Evolutionary conservation across 2,113 vertebrate genomes (phyloP).

Genomic region (Macquaria australasica): DNA sequence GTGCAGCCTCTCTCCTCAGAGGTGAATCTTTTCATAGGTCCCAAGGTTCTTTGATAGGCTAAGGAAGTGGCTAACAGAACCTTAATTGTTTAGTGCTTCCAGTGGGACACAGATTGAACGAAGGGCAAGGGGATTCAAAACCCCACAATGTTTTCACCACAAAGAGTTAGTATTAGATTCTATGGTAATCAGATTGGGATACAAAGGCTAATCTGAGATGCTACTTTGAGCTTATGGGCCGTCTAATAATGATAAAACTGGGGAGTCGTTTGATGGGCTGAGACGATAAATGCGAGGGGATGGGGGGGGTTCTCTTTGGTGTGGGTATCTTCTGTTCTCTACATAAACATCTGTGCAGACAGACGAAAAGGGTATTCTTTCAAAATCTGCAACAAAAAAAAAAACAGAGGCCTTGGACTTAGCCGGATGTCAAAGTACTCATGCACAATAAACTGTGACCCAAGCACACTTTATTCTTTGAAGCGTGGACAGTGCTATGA

Average conservation of each 20-base stretch:
- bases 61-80: constrained; percentile 50
- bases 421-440: constrained; percentile 22
- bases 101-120: constrained; percentile 29
- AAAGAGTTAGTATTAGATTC: constrained; percentile 13
- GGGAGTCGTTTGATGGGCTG: constrained; percentile 21
- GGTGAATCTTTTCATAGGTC: constrained; percentile 48
- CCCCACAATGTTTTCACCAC: constrained; percentile 41
- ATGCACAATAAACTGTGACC: constrained; percentile 20
- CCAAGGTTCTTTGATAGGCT: constrained; percentile 50
- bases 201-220: constrained; percentile 50
- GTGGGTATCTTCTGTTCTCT: constrained; percentile 41
- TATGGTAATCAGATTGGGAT: constrained; percentile 14
- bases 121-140: constrained; percentile 53
- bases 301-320: constrained; percentile 75
- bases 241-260: constrained; percentile 3
- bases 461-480: constrained; percentile 15
- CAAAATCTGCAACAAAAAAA: neutral
- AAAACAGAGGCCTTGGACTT: neutral
- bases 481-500: constrained; percentile 47
- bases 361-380: constrained; percentile 20
- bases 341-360: constrained; percentile 31
- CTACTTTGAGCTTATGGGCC: constrained; percentile 26
- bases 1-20: constrained; percentile 56
- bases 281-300: constrained; percentile 3
- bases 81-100: constrained; percentile 66